Conservation (phyloP, 2,888 invertebrate species). For the Platycheirus albimanus region DNA sequence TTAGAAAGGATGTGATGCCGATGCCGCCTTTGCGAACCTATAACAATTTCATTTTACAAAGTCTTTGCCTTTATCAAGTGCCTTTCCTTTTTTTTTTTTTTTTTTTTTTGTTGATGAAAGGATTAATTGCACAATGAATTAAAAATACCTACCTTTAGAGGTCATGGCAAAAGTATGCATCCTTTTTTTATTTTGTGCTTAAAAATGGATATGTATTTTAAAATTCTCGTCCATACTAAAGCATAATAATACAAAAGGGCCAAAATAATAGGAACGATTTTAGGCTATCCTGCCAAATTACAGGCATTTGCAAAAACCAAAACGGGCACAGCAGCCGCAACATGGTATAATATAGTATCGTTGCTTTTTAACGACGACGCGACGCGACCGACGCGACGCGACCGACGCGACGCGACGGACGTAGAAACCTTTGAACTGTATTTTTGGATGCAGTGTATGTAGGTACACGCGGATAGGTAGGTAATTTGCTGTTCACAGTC, state of each 20-base stretch:
- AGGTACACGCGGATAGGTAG: slow-evolving; percentile 17
- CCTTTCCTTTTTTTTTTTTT: slow-evolving; percentile 1
- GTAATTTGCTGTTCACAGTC: slow-evolving; percentile 36
- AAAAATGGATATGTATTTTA: slow-evolving; percentile 18
- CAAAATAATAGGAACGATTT: slow-evolving; percentile 24
- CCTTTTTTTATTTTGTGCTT: neutral
- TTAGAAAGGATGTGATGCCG: neutral
- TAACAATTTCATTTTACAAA: neutral
- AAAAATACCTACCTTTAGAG: slow-evolving; percentile 28
- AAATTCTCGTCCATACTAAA: slow-evolving; percentile 6
- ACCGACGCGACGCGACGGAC: no score
- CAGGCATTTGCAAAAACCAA: slow-evolving; percentile 21
- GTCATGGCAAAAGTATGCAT: slow-evolving; percentile 4
- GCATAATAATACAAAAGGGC: slow-evolving; percentile 1
- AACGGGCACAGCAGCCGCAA: slow-evolving; percentile 23
- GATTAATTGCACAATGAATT: slow-evolving; percentile 35
- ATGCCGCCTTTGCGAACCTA: neutral
- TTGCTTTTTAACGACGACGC: no score
- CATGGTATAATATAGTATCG: no score
- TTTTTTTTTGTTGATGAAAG: neutral
- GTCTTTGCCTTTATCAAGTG: slow-evolving; percentile 16
- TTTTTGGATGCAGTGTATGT: slow-evolving; percentile 13
- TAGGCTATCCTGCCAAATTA: slow-evolving; percentile 39
- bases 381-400: no score
- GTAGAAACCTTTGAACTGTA: neutral